Evolutionary conservation across 2,888 invertebrate species (phyloP), one percentile per base, ranked within the genome.

Genomic region (Catocala sponsa): DNA sequence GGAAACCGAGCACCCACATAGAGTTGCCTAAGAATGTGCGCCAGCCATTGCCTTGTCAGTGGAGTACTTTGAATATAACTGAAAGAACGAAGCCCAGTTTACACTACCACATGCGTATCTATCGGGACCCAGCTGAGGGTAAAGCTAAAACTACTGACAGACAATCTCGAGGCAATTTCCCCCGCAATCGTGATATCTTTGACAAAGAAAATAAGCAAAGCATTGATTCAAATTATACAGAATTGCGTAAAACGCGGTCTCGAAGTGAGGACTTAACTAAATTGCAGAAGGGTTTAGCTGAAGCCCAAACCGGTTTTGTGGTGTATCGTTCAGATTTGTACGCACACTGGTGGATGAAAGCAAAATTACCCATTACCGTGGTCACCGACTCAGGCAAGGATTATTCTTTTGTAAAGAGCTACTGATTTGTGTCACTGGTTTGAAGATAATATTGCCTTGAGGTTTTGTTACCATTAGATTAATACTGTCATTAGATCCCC

Each of bases 321-420:
- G 94, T 97, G 84, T 98, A 97, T 91, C 97, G 97, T 65, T 97
- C 98, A 52, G 98, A 97, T 83, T 95, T 98, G 90, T 98, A 98
- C 90, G 98, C 98, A 70, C 98, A 98, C 94, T 98, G 98, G 98
- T 98, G 98, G 98, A 96, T 98, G 95, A 98, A 98, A 95, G 97
- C 97, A 86, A 97, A 97, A 85, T 95, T 97, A 86, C 97, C 97
- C 72, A 95, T 95, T 76, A 95, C 94, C 80, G 95, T 96, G 90
- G 92, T 94, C 94, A 92, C 88, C 91, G 92, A 94, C 94, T 94
- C 95, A 87, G 95, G 95, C 89, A 95, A 96, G 90, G 92, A 96
- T 87, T 88, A 95, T 85, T 95, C 89, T 89, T 93, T 94, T 94
- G 94, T 94, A 92, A 94, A 94, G 93, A 90, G 85, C 91, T 90